Base-by-base conservation (phyloP, 2,888 invertebrate species). In the Mantis religiosa region DNA sequence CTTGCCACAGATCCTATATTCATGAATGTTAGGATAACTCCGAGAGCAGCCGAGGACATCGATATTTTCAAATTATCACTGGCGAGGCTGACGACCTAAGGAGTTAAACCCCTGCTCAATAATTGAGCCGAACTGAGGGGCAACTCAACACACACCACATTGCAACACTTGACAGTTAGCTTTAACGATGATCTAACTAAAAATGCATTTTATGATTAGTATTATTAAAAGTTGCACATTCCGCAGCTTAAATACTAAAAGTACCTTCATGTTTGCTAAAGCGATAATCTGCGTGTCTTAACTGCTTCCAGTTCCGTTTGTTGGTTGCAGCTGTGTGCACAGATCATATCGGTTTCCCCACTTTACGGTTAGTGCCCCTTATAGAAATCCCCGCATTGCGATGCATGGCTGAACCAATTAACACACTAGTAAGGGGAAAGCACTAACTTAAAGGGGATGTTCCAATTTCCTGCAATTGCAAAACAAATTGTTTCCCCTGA, bases 401-500 rank as follows among this genome's bases (percentile, higher is more conserved):
- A 87, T 34, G 87, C 87, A 87, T 82, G 87, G 82, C 87, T 87
- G 82, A 87, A 82, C 82, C 87, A 87, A 82, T 87, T 87, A 87
- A 27, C 87, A 30, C 54, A 85, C 47, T 3, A 71, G 54, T 71
- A 71, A 71, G 25, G 54, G 54, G 54, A 25, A 71, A 71, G 54
- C 54, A 71, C 20, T 71, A 71, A 71, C 54, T 71, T 71, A 71
- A 71, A 71, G 54, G 54, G 54, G 54, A 71, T 15, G 54, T 71
- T 71, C 20, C 25, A 25, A 15, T 71, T 25, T 71, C 54, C 25
- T 71, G 54, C 54, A 71, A 6, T 71, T 20, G 54, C 15, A 71
- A 3, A 71, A 71, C 25, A 41, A 41, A 41, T 41, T 41, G 41
- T 41, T 41, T 41, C 12, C 12, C 6, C 41, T 41, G 41, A 41